Percentiles rank a stretch among this genome's conserved stretches.
These are phyloP conservation scores for Progne subis DNA, from an alignment of 2,113 vertebrate species.

Conservation along the genomic window DNA sequence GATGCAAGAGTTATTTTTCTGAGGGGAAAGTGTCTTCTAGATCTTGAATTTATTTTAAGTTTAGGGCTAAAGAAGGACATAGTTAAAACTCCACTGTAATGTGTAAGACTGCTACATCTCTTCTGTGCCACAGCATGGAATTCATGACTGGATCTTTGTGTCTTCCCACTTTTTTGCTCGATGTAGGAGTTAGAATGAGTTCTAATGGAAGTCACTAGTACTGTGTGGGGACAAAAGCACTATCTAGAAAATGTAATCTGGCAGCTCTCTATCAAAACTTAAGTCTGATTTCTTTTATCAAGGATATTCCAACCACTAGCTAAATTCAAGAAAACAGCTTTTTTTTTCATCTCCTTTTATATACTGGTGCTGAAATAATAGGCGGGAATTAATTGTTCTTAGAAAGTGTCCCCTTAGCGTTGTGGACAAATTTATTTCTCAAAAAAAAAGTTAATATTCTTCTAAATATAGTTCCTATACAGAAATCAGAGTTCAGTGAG, in stretches of 20 bases:
- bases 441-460: neutral
- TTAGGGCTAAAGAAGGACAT: neutral
- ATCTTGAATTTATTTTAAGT: neutral
- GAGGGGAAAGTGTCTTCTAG: neutral
- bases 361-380: neutral
- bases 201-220: neutral
- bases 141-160: neutral
- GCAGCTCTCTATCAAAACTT: neutral
- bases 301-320: neutral
- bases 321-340: neutral
- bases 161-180: neutral
- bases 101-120: neutral
- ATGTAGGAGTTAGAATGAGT: neutral
- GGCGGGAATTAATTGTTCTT: neutral
- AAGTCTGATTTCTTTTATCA: neutral
- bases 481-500: neutral
- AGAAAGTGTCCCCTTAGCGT: neutral
- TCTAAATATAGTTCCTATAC: neutral
- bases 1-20: neutral
- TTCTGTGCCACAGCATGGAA: neutral
- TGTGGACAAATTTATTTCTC: neutral
- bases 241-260: neutral
- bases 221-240: neutral
- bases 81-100: neutral
- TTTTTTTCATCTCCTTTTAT: neutral